Base-by-base conservation (phyloP, 2,797 vertebrate genomes). In the Florisuga fusca region DNA sequence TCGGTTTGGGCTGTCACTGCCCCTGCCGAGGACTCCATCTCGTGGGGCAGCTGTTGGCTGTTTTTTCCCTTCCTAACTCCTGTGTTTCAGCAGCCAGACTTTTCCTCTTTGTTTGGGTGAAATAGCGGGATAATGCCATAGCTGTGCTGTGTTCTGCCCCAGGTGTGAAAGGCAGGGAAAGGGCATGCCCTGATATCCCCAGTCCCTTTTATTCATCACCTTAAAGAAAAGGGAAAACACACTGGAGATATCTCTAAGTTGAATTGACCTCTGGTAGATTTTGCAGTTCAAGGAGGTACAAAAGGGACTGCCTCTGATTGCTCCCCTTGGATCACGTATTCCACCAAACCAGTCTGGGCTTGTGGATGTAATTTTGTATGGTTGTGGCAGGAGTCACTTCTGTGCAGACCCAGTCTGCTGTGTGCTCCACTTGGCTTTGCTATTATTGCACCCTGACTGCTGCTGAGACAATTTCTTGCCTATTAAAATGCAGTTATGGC, bases 381-480 rank as follows among this genome's bases (percentile, higher is more conserved):
- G 77, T 48, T 11, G 12, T 83, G 67, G 87, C 83, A 74, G 63
- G 78, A 88, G 45, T 59, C 57, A 51, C 68, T 88, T 80, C 87
- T 80, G 80, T 51, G 64, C 81, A 91, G 93, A 91, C 54, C 80
- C 61, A 33, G 71, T 43, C 45, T 89, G 94, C 9, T 2, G 6
- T 4, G 5, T 64, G 74, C 80, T 94, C 85, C 46, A 17, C 74
- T 48, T 38, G 77, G 67, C 68, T 89, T 87, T 95, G 95, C 94
- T 95, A 73, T 96, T 95, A 96, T 90, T 97, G 95, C 74, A 84
- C 95, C 89, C 95, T 88, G 93, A 84, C 91, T 95, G 94, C 95
- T 93, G 85, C 96, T 95, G 95, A 97, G 95, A 96, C 95, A 94
- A 96, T 96, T 96, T 97, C 95, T 97, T 97, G 94, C 95, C 95